Conservation (phyloP, 2,113 vertebrate genomes). For the Eretmodus cyanostictus region DNA sequence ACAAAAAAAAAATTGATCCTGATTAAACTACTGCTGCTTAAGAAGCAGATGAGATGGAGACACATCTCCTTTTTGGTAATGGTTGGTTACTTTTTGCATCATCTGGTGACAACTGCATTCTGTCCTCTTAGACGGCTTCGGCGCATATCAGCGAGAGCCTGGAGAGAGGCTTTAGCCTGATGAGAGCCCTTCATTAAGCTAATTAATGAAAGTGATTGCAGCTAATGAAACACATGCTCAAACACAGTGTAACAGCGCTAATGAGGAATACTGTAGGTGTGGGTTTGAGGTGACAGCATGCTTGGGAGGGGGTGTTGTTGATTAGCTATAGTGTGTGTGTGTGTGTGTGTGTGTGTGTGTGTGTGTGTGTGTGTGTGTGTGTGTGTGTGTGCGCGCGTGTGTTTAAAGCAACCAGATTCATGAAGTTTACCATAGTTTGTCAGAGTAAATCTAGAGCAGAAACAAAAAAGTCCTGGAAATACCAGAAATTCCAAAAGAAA, state of each 20-base stretch:
- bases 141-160: background rate
- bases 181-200: constrained; percentile 9
- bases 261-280: background rate
- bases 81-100: background rate
- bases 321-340: background rate
- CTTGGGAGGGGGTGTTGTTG: background rate
- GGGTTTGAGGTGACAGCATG: background rate
- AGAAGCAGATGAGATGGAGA: background rate
- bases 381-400: background rate
- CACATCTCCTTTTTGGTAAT: background rate
- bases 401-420: constrained; percentile 2
- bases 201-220: constrained; percentile 26
- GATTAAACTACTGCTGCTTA: background rate
- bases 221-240: background rate
- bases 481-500: background rate
- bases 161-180: background rate
- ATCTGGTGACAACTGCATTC: background rate
- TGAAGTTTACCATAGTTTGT: constrained; percentile 27
- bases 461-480: background rate
- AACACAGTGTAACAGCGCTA: background rate
- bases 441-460: background rate
- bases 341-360: background rate
- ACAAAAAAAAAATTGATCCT: background rate
- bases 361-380: background rate
- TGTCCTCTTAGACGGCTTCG: background rate